Conservation (phyloP, 2,888 invertebrate species). For the Chironomus riparius region DNA sequence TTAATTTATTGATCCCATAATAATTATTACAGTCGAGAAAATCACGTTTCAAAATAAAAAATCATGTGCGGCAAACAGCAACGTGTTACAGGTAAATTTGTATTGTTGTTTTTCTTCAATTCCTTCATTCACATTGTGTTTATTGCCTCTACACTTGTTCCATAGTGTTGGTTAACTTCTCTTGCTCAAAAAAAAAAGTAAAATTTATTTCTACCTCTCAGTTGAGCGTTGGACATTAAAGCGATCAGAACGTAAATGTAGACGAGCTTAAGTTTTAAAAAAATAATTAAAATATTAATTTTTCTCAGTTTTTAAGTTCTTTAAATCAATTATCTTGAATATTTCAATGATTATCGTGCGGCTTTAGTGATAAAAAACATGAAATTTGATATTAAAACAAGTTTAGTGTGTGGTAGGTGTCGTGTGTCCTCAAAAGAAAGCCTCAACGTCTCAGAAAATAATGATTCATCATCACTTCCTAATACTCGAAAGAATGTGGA, state of each 20-base stretch:
- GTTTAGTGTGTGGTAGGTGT: conserved; percentile 19
- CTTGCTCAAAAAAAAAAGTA: background rate
- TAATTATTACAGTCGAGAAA: background rate
- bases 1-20: background rate
- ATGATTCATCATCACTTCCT: conserved; percentile 8
- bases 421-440: background rate
- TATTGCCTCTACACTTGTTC: background rate
- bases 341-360: conserved; percentile 16
- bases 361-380: conserved; percentile 7
- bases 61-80: background rate
- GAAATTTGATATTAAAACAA: background rate
- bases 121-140: background rate
- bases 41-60: background rate
- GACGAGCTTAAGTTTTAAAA: conserved; percentile 7
- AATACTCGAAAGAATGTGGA: background rate
- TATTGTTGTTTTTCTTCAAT: background rate
- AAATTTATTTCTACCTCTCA: background rate
- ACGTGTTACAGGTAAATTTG: conserved; percentile 1
- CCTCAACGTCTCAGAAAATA: background rate
- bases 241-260: conserved; percentile 22
- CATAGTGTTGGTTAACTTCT: background rate
- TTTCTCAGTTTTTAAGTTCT: background rate
- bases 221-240: conserved; percentile 27
- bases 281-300: background rate
- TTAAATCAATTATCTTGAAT: background rate